phyloP scores from a whole-genome alignment of 2,888 invertebrate genomes.

The Plebejus melissa region DNA sequence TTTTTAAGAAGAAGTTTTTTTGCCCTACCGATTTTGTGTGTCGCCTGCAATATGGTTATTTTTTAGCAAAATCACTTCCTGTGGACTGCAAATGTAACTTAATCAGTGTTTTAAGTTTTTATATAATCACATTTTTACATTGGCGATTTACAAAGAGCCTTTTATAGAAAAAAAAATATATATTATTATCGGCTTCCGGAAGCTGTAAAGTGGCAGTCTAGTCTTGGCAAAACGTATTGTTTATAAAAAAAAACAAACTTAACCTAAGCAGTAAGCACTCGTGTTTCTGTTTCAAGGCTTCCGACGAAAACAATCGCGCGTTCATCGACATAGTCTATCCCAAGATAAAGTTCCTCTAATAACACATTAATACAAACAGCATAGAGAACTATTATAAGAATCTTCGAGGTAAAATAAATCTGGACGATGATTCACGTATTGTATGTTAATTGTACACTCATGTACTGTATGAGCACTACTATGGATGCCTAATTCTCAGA shows the following conservation, averaged over 20 bases:
- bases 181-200: too few relatives aligned
- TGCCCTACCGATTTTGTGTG: neutral
- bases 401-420: neutral
- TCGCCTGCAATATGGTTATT: neutral
- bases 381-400: neutral
- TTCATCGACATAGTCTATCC: conserved; percentile 11
- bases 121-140: neutral
- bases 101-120: neutral
- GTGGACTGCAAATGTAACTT: neutral
- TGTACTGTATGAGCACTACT: neutral
- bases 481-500: neutral
- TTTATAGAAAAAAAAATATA: too few relatives aligned
- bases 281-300: conserved; percentile 26
- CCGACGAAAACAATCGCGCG: conserved; percentile 28
- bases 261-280: conserved; percentile 24
- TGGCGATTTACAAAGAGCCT: too few relatives aligned
- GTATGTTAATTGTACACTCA: conserved; percentile 10
- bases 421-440: conserved; percentile 5
- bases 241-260: conserved; percentile 17
- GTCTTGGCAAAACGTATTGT: neutral
- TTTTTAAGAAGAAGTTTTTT: neutral
- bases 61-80: neutral
- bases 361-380: neutral
- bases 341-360: neutral
- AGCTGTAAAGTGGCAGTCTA: neutral